Base-by-base conservation (phyloP, 2,888 invertebrate genomes). In the Mechanitis mazaeus region DNA sequence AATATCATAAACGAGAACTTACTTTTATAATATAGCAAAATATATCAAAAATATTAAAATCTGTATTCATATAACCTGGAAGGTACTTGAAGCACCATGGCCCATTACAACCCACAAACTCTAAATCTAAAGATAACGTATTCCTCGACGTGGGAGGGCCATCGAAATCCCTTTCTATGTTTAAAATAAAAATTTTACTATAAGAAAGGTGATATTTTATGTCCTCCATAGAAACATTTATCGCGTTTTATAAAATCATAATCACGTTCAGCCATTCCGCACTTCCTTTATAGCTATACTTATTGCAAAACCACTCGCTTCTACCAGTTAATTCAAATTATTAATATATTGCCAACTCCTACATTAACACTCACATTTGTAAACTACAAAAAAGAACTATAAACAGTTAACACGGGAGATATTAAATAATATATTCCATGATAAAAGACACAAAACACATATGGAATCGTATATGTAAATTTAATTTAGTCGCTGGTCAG, bases 171-270 rank as follows among this genome's bases (percentile, higher is more conserved):
- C 89, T 85, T 82, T 74, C 89, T 84, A 89, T 89, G 89, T 89
- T 89, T 89, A 89, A 89, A 89, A 89, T 89, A 89, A 89, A 89
- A 89, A 87, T 88, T 87, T 84, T 81, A 86, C 84, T 81, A 80
- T 83, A 83, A 87, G 78, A 80, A 78, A 83, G 79, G 80, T 83
- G 79, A 69, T 87, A 73, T 76, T 84, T 84, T 85, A 85, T 81
- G 74, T 69, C 71, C 73, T 71, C 69, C 75, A 76, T 72, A 72
- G 75, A 81, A 83, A 81, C 83, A 82, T 83, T 82, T 83, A 83
- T 85, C 81, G 83, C 78, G 82, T 78, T 78, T 80, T 80, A 75
- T 79, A 75, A 84, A 82, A 84, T 83, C 82, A 83, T 82, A 84
- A 81, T 80, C 76, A 76, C 75, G 71, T 72, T 76, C 64, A 74